Conservation (phyloP, 37 sponge, comb jelly and placozoan species). For the Beroe forskalii region DNA sequence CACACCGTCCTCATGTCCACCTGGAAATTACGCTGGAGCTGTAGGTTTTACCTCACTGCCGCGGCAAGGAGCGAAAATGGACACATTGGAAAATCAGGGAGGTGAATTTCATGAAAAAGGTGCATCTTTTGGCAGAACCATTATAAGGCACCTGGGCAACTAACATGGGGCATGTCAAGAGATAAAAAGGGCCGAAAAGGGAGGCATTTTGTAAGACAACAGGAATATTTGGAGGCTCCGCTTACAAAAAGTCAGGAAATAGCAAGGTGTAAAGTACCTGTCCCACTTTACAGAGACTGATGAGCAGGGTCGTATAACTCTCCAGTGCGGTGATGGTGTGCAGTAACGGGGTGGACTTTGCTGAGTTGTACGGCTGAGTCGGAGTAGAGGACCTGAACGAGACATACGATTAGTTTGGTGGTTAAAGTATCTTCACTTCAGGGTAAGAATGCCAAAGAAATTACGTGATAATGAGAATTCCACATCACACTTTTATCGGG, state of each 20-base stretch:
- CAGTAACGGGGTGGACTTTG: slow-evolving; percentile 69
- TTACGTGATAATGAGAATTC: too few relatives aligned
- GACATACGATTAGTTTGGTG: too few relatives aligned
- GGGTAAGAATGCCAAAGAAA: too few relatives aligned
- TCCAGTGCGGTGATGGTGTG: slow-evolving; percentile 74
- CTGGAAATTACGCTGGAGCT: slow-evolving; percentile 61
- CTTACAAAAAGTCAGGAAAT: too few relatives aligned
- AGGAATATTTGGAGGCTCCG: too few relatives aligned
- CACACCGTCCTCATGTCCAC: slow-evolving; percentile 65
- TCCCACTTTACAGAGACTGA: slow-evolving; percentile 69
- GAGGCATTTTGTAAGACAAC: too few relatives aligned
- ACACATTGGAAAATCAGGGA: not conserved
- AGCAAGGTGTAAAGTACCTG: slow-evolving; percentile 72
- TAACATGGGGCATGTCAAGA: too few relatives aligned
- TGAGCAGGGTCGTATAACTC: slow-evolving; percentile 74
- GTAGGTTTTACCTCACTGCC: not conserved
- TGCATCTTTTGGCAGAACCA: too few relatives aligned
- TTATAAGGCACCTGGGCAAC: too few relatives aligned
- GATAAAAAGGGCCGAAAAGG: too few relatives aligned
- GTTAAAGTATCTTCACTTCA: too few relatives aligned
- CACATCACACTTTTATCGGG: too few relatives aligned
- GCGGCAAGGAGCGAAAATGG: not conserved
- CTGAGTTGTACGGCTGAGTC: slow-evolving; percentile 67
- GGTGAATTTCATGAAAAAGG: slow-evolving; percentile 15
- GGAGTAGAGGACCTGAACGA: slow-evolving; percentile 64